phyloP scores from a whole-genome alignment of 2,113 vertebrate species.

The Pedionomus torquatus region DNA sequence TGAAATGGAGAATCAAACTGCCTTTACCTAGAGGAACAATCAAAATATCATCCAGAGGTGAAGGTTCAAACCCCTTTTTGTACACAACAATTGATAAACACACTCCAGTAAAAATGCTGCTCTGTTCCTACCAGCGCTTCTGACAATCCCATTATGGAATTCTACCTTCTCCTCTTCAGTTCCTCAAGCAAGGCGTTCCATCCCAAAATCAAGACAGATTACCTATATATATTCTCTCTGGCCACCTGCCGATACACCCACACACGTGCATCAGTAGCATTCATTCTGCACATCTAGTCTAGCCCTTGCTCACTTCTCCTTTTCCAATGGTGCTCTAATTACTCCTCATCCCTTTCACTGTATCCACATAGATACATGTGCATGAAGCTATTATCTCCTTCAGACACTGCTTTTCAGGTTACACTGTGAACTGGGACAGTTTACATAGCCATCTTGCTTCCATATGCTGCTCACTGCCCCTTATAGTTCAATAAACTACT shows the following conservation, averaged over 20 bases:
- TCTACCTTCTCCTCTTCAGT: not conserved
- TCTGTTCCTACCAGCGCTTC: not conserved
- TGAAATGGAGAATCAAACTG: not conserved
- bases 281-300: rapidly evolving
- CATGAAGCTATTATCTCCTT: not conserved
- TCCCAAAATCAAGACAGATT: not conserved
- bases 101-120: rapidly evolving
- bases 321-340: not conserved
- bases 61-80: not conserved
- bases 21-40: not conserved
- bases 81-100: rapidly evolving
- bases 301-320: not conserved
- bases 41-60: not conserved
- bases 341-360: not conserved
- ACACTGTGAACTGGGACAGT: not conserved
- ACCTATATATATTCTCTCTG: not conserved
- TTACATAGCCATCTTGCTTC: not conserved
- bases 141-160: not conserved
- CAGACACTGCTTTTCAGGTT: not conserved
- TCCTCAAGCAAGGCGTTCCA: not conserved
- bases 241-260: rapidly evolving
- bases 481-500: no score
- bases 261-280: not conserved
- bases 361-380: rapidly evolving
- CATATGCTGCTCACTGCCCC: not conserved